Percentiles rank a stretch among this genome's conserved stretches.
phyloP scores from a whole-genome alignment of 2,888 invertebrate genomes.

The Cordilura impudica region DNA sequence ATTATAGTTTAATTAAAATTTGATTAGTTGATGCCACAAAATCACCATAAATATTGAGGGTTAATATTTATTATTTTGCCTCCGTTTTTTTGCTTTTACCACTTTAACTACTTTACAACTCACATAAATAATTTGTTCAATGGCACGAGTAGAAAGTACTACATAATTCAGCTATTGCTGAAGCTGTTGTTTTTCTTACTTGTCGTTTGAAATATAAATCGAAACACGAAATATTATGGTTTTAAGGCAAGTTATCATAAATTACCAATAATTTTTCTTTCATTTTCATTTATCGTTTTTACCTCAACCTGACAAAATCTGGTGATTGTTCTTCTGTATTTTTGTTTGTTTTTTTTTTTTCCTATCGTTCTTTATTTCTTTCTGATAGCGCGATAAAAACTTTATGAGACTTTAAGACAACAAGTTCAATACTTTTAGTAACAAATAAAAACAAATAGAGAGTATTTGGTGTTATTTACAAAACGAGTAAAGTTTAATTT shows the following conservation, averaged over 20 bases:
- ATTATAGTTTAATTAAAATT: too few species aligned
- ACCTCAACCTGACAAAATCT: not conserved
- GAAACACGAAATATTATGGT: conserved; percentile 44
- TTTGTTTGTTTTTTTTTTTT: too few species aligned
- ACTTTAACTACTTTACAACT: conserved; percentile 26
- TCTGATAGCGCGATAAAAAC: conserved; percentile 2
- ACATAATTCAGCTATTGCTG: not conserved
- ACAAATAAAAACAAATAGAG: not conserved
- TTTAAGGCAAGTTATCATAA: conserved; percentile 45
- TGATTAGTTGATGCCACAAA: too few species aligned
- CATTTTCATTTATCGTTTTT: conserved; percentile 1
- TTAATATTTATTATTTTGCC: not conserved
- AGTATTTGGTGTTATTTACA: not conserved
- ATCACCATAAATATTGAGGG: too few species aligned
- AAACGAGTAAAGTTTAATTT: too few species aligned
- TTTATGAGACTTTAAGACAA: conserved; percentile 24
- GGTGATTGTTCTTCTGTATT: conserved; percentile 2
- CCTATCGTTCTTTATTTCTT: too few species aligned
- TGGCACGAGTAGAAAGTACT: conserved; percentile 25
- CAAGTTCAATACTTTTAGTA: conserved; percentile 23
- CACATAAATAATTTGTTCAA: conserved; percentile 46
- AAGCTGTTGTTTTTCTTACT: conserved; percentile 4
- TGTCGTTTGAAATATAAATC: conserved; percentile 38
- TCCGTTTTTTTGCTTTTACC: not conserved
- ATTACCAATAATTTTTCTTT: conserved; percentile 45